Base-by-base conservation (phyloP, 2,113 vertebrate genomes). In the Lynx canadensis region DNA sequence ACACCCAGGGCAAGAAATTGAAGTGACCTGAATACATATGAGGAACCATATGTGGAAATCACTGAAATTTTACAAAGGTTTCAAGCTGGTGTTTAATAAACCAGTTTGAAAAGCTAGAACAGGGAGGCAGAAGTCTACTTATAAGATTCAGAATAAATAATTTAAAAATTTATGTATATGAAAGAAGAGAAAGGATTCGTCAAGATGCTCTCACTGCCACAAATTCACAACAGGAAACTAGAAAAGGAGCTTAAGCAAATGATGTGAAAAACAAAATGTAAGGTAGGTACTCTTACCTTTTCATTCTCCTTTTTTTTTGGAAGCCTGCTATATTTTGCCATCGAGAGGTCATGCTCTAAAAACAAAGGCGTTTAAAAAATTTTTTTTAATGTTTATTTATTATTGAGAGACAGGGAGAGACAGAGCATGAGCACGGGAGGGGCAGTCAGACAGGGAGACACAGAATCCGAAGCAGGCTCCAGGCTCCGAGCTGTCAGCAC, bases 221-320 rank as follows among this genome's bases (percentile, higher is more conserved):
- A 1, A 21, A 25, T 41, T 57, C 25, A 27, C 29, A 36, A 19
- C 0, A 74, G 21, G 55, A 89, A 45, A 52, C 7, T 5, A 31
- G 29, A 23, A 14, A 92, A 94, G 31, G 25, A 57, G 41, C 11
- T 36, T 66, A 41, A 97, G 29, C 3, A 65, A 89, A 68, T 52
- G 45, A 95, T 0, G 0, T 89, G 78, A 80, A 31, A 78, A 74
- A 23, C 4, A 81, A 1, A 60, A 13, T 0, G 15, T 12, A 23
- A 66, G 6, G 66, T 0, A 80, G 33, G 52, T 3, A 23, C 12
- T 31, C 2, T 97, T 98, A 99, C 99, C 99, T 99, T 99, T 97
- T 99, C 99, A 80, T 99, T 99, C 97, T 99, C 99, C 98, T 99
- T 99, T 97, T 99, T 99, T 98, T 99, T 99, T 48, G 99, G 99